These are phyloP conservation scores for Alca torda DNA, from an alignment of 2,797 vertebrate species.

Conservation along the genomic window DNA sequence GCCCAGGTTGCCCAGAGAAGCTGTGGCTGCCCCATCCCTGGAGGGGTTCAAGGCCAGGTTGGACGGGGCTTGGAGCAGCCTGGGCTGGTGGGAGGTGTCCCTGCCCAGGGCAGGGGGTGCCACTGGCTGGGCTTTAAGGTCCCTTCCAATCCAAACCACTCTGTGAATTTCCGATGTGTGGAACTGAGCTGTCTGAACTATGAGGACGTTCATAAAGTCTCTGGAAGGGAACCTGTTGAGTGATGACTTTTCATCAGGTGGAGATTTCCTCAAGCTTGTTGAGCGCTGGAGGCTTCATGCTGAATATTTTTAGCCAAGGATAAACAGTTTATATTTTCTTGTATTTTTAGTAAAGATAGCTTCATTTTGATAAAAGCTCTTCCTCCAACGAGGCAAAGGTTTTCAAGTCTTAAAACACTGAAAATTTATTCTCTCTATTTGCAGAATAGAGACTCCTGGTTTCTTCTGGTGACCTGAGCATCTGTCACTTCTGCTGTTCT, in stretches of 20 bases:
- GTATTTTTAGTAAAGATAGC: neutral
- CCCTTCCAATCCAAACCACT: too few relatives aligned
- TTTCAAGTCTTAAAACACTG: neutral
- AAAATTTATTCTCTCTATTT: neutral
- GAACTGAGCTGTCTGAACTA: neutral
- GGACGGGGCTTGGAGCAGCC: too few relatives aligned
- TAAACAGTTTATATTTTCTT: neutral
- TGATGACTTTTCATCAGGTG: neutral
- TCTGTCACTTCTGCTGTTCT: neutral
- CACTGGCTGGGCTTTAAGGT: too few relatives aligned
- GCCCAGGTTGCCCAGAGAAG: too few relatives aligned
- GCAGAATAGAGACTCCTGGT: neutral
- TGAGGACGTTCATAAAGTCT: rapidly evolving
- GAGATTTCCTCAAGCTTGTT: neutral
- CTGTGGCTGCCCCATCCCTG: too few relatives aligned
- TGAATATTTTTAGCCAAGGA: neutral
- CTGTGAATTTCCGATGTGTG: neutral
- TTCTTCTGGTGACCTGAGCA: neutral
- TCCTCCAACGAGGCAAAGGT: neutral
- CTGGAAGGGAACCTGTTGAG: neutral
- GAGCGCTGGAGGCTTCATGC: neutral
- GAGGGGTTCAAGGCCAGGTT: too few relatives aligned
- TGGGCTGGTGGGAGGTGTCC: too few relatives aligned
- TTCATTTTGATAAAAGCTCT: neutral
- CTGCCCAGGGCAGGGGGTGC: too few relatives aligned